These are phyloP conservation scores for Lycopodina hypogea DNA, from an alignment of 37 sponge, comb jelly and placozoan species.

Conservation along the genomic window DNA sequence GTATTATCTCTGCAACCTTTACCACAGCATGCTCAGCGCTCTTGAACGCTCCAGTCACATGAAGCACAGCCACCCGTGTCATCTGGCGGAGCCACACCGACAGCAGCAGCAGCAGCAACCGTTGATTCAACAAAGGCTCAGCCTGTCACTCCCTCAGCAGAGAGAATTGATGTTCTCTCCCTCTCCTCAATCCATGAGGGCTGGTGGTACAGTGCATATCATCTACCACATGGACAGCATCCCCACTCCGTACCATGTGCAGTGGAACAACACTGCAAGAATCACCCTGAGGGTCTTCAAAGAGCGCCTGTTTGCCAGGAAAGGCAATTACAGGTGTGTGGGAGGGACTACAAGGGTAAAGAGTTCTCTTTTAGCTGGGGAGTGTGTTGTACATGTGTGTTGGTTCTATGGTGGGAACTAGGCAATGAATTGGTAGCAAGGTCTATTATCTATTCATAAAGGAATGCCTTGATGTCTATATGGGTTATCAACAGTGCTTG, in stretches of 20 bases:
- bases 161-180: background rate
- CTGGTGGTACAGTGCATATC: slow-evolving; percentile 16
- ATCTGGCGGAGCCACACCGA: background rate
- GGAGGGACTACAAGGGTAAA: background rate
- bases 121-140: background rate
- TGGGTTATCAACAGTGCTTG: background rate
- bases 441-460: background rate
- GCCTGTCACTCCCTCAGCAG: background rate
- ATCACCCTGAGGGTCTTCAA: slow-evolving; percentile 72
- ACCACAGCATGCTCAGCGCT: slow-evolving; percentile 1
- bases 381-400: no score
- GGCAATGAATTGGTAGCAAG: no score
- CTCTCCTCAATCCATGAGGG: background rate
- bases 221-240: slow-evolving; percentile 47
- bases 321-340: slow-evolving; percentile 57
- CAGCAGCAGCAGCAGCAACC: background rate
- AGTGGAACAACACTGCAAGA: slow-evolving; percentile 11
- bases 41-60: slow-evolving; percentile 4
- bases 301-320: slow-evolving; percentile 66
- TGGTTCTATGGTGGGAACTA: no score
- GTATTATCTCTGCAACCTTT: background rate
- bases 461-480: background rate
- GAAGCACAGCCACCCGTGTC: slow-evolving; percentile 4
- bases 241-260: slow-evolving; percentile 32
- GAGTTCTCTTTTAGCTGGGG: no score